Evolutionary conservation across 2,113 vertebrate species (phyloP).

Genomic region (Crotalus helleri): DNA sequence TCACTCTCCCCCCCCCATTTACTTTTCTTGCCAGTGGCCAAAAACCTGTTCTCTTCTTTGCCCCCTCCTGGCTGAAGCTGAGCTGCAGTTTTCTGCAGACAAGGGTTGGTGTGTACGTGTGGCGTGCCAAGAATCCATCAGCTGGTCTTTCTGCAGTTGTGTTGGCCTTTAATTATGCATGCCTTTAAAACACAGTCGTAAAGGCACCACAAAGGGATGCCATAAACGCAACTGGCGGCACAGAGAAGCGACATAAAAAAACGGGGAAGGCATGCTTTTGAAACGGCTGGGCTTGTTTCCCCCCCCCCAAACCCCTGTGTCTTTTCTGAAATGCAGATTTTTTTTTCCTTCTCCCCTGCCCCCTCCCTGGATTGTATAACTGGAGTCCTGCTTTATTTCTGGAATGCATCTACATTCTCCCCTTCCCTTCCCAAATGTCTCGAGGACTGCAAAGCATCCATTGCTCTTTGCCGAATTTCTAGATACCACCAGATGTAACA

Average conservation of each 20-base stretch:
- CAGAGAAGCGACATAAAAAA: background rate
- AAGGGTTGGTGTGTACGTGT: background rate
- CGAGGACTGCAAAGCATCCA: background rate
- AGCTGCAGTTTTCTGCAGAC: background rate
- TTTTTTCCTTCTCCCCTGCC: background rate
- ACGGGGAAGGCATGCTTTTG: background rate
- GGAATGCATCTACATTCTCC: background rate
- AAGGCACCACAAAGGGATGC: slow-evolving; percentile 17
- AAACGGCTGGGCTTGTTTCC: background rate
- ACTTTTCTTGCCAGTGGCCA: background rate
- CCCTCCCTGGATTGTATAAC: background rate
- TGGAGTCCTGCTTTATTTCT: background rate
- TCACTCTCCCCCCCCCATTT: background rate
- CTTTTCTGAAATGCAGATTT: background rate
- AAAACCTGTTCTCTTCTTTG: background rate
- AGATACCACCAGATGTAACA: background rate
- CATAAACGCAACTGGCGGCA: background rate
- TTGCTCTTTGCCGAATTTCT: background rate
- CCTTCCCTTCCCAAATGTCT: background rate
- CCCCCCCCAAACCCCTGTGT: too few relatives aligned
- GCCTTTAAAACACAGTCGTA: slow-evolving; percentile 1
- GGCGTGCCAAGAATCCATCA: background rate
- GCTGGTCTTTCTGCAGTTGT: slow-evolving; percentile 1
- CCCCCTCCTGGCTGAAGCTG: background rate
- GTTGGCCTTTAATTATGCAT: slow-evolving; percentile 18